Base-by-base conservation (phyloP, 2,888 invertebrate genomes). In the Mesorhabditis spiculigera region DNA sequence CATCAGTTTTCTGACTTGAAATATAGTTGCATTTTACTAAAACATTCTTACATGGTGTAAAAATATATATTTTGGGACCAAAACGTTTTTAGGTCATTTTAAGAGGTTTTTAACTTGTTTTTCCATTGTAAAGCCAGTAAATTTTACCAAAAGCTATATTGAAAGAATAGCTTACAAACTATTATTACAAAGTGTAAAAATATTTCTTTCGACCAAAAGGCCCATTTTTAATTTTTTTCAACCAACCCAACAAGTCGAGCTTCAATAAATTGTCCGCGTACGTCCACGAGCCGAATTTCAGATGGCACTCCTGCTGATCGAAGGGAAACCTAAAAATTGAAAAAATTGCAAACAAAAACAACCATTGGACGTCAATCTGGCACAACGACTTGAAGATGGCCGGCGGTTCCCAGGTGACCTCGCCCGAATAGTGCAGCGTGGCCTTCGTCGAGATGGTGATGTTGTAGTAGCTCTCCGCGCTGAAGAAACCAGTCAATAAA, bases 401-500 rank as follows among this genome's bases (percentile, higher is more conserved):
- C 5, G 97, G 97, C 0, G 96, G 96, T 4, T 94, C 94, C 82
- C 84, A 83, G 1, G 84, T 82, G 4, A 78, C 78, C 69, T 78
- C 78, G 69, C 89, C 87, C 0, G 92, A 93, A 86, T 92, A 92
- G 81, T 92, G 92, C 4, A 97, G 88, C 0, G 93, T 95, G 0
- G 96, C 96, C 88, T 96, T 96, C 0, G 95, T 97, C 92, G 95
- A 93, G 66, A 96, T 88, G 0, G 95, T 95, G 78, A 91, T 92
- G 88, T 93, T 93, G 86, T 93, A 94, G 86, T 93, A 93, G 43
- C 93, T 93, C 87, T 94, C 93, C 68, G 84, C 88, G 87, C 87
- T 88, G 78, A 86, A 87, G 68, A 66, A 16, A 63, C n/a, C 8
- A 50, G 8, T 50, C 58, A 10, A 50, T 13, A 50, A 63, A 41